phyloP scores from a whole-genome alignment of 2,797 vertebrate species.

The Tiaroga cobitis region DNA sequence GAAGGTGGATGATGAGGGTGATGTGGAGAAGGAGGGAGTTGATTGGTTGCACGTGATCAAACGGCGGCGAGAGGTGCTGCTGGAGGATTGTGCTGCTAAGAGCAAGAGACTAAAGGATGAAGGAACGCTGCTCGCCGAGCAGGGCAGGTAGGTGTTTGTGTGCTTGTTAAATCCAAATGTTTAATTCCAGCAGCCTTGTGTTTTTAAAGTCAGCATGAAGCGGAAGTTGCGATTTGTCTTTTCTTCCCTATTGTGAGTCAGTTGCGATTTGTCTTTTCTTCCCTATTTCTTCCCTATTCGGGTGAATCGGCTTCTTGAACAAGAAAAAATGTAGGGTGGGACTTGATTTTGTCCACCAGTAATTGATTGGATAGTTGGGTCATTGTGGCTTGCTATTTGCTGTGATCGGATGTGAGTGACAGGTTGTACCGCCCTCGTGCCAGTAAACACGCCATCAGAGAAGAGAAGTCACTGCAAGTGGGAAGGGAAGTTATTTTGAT shows the following conservation, averaged over 20 bases:
- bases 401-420: not conserved
- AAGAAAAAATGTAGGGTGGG: not conserved
- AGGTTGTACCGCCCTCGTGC: too few species aligned
- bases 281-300: not conserved
- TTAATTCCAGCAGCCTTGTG: not conserved
- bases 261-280: not conserved
- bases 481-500: too few species aligned
- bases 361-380: not conserved
- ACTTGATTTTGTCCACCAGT: not conserved
- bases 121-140: slow-evolving; percentile 84
- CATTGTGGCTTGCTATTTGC: not conserved
- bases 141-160: slow-evolving; percentile 80
- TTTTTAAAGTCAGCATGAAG: not conserved
- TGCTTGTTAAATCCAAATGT: not conserved
- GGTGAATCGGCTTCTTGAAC: not conserved
- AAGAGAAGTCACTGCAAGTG: too few species aligned
- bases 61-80: slow-evolving; percentile 80
- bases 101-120: slow-evolving; percentile 89
- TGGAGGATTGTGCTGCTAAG: slow-evolving; percentile 82
- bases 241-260: not conserved
- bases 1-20: slow-evolving; percentile 72
- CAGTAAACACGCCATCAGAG: too few species aligned
- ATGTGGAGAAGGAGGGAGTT: slow-evolving; percentile 68
- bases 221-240: not conserved
- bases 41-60: slow-evolving; percentile 85